phyloP scores from a whole-genome alignment of 2,888 invertebrate genomes.

The Philaethria dido region DNA sequence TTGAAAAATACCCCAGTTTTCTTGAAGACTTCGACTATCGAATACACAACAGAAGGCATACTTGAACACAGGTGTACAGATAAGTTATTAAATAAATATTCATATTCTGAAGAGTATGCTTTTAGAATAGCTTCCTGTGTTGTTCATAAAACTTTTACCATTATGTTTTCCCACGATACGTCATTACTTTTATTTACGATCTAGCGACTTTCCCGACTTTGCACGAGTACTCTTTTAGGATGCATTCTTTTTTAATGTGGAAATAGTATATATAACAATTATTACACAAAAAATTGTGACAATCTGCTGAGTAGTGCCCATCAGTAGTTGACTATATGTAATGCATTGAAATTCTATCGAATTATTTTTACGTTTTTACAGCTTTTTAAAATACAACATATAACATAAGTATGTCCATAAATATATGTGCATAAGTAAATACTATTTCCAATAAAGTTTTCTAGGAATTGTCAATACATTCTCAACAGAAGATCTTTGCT shows the following conservation, averaged over 20 bases:
- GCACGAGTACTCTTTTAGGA: not conserved
- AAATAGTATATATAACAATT: too few species aligned
- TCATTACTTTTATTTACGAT: conserved; percentile 13
- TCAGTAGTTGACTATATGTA: too few species aligned
- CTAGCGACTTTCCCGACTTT: not conserved
- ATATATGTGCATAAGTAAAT: too few species aligned
- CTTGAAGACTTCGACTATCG: conserved; percentile 48
- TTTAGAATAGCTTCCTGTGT: conserved; percentile 43
- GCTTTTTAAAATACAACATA: too few species aligned
- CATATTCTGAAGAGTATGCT: conserved; percentile 46
- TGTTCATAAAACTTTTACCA: conserved; percentile 20
- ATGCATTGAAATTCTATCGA: too few species aligned
- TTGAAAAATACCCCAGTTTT: conserved; percentile 42
- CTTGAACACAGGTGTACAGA: conserved; percentile 50
- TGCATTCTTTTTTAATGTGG: not conserved
- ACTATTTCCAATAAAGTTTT: not conserved
- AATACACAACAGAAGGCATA: conserved; percentile 45
- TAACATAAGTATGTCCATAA: too few species aligned
- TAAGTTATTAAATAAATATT: conserved; percentile 55
- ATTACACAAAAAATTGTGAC: too few species aligned
- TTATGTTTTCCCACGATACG: conserved; percentile 16
- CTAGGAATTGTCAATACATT: not conserved
- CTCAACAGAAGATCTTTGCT: not conserved
- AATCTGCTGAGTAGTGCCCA: too few species aligned
- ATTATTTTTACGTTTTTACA: too few species aligned